A percentile compares a stretch with the other conserved stretches of the same genome.
Conservation (phyloP, 2,113 vertebrate species). For the Calyptommatus sinebrachiatus region DNA sequence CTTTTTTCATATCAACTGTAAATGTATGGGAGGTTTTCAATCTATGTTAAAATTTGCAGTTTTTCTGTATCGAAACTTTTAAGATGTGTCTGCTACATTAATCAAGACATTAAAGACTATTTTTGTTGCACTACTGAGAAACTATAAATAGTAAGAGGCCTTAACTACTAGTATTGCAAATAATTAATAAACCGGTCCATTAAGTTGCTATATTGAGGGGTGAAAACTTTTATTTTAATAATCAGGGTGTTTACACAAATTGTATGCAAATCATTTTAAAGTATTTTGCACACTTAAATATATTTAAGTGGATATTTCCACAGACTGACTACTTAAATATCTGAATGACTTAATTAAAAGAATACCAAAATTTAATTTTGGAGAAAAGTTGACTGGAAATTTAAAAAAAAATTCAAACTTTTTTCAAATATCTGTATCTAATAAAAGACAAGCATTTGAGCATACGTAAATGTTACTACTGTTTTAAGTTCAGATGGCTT, state of each 20-base stretch:
- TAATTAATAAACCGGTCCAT: slow-evolving; percentile 66
- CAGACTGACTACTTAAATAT: slow-evolving; percentile 51
- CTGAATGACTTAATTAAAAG: slow-evolving; percentile 52
- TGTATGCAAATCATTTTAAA: slow-evolving; percentile 63
- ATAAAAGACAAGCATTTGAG: slow-evolving; percentile 68
- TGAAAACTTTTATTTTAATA: slow-evolving; percentile 49
- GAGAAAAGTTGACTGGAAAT: slow-evolving; percentile 65
- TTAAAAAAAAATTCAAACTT: slow-evolving; percentile 69
- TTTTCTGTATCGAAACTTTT: slow-evolving; percentile 58
- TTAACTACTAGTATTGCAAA: slow-evolving; percentile 71
- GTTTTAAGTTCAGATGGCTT: slow-evolving; percentile 59
- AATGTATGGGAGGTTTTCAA: slow-evolving; percentile 66
- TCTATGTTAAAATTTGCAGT: slow-evolving; percentile 41
- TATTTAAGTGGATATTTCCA: slow-evolving; percentile 48
- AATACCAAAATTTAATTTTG: slow-evolving; percentile 63
- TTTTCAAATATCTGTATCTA: slow-evolving; percentile 73
- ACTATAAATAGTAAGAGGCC: slow-evolving; percentile 70
- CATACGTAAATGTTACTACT: slow-evolving; percentile 73
- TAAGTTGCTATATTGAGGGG: slow-evolving; percentile 45
- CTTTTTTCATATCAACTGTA: slow-evolving; percentile 52
- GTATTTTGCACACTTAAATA: slow-evolving; percentile 59
- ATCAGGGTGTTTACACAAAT: slow-evolving; percentile 67
- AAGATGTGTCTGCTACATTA: slow-evolving; percentile 60
- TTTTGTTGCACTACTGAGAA: slow-evolving; percentile 74
- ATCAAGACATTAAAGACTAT: slow-evolving; percentile 65